Conservation (phyloP, 2,888 invertebrate species). For the Frankliniella intonsa region DNA sequence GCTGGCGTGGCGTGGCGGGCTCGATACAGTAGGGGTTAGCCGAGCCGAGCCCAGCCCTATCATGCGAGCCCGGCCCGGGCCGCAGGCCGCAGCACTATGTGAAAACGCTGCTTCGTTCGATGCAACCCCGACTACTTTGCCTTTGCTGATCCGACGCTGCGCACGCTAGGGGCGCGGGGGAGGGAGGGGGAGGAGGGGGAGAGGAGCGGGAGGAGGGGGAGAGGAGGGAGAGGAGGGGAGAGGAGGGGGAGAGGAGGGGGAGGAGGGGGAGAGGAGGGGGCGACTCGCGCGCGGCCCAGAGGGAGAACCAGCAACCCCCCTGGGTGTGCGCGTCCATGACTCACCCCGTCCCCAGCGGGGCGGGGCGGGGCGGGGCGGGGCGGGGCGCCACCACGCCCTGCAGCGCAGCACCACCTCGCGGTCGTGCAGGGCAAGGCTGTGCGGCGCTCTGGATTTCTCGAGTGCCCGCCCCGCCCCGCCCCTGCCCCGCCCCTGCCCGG, state of each 20-base stretch:
- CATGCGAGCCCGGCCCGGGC: too few relatives aligned
- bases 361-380: neutral
- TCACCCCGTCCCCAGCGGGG: slow-evolving; percentile 7
- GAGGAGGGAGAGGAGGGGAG: neutral
- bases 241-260: neutral
- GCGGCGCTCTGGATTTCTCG: too few relatives aligned
- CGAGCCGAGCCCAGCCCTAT: too few relatives aligned
- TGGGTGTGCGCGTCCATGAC: slow-evolving; percentile 9
- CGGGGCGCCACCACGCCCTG: neutral
- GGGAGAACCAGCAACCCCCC: neutral
- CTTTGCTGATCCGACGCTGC: too few relatives aligned
- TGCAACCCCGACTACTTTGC: too few relatives aligned
- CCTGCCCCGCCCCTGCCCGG: neutral
- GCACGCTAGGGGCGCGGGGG: too few relatives aligned
- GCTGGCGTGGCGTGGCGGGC: too few relatives aligned
- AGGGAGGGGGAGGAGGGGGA: neutral
- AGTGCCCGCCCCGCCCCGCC: too few relatives aligned
- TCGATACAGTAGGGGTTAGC: too few relatives aligned
- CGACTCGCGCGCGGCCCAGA: neutral
- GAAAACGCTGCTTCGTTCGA: too few relatives aligned
- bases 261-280: neutral
- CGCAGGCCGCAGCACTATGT: too few relatives aligned
- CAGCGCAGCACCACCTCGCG: neutral
- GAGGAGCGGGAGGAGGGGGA: neutral
- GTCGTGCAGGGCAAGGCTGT: too few relatives aligned